These are phyloP conservation scores for Antechinus flavipes DNA, from an alignment of 2,113 vertebrate genomes.

Conservation along the genomic window DNA sequence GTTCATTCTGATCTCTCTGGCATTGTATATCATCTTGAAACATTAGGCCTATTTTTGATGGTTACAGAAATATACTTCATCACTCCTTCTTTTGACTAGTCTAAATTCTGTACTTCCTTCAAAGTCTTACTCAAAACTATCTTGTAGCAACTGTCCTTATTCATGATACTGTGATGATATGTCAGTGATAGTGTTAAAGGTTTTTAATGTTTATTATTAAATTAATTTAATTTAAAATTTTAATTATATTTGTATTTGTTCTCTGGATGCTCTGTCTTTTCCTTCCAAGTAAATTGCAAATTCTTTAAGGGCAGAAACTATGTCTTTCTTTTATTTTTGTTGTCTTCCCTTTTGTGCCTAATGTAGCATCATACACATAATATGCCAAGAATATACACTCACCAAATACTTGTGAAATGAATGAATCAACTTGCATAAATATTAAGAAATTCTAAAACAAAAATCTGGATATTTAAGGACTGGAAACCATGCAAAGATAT, in stretches of 20 bases:
- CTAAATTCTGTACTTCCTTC: not conserved
- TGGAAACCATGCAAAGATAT: not conserved
- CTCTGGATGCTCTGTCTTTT: not conserved
- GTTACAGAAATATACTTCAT: not conserved
- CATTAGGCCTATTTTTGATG: not conserved
- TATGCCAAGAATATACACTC: not conserved
- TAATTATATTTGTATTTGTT: not conserved
- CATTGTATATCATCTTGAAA: not conserved
- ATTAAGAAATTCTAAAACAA: not conserved
- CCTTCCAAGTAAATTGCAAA: not conserved
- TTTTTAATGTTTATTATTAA: not conserved
- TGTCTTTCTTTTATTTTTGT: not conserved
- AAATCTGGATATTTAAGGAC: not conserved
- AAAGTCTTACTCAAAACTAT: not conserved
- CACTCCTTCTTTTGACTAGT: not conserved
- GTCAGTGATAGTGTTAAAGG: not conserved
- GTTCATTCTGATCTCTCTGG: not conserved
- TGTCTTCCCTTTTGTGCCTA: not conserved
- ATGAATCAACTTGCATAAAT: not conserved
- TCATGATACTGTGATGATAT: not conserved
- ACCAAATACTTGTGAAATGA: not conserved
- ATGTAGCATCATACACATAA: not conserved
- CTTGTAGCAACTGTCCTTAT: not conserved
- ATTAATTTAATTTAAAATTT: not conserved
- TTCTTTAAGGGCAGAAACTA: not conserved